Conservation (phyloP, 2,888 invertebrate species). For the Nomada hirtipes region DNA sequence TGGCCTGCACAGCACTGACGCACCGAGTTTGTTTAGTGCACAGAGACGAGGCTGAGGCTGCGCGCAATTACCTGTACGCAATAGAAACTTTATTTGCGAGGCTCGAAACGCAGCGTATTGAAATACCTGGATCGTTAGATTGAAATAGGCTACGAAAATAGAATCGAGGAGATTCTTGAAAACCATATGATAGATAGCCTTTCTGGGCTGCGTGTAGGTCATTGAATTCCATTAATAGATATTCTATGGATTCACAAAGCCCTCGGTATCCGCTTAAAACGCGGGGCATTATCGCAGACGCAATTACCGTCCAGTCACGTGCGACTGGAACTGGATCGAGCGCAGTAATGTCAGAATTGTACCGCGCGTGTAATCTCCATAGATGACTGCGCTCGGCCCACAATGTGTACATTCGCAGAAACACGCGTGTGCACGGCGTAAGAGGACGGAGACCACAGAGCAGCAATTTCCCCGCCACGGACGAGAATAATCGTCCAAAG, state of each 20-base stretch:
- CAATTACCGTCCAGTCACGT: conserved; percentile 37
- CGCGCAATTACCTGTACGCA: no score
- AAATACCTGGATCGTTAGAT: no score
- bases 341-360: conserved; percentile 49
- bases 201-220: no score
- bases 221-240: no score
- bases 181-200: no score
- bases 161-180: no score
- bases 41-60: no score
- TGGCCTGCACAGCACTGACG: neutral
- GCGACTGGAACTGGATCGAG: conserved; percentile 33
- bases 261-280: conserved; percentile 33
- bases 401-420: conserved; percentile 38
- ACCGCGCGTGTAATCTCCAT: conserved; percentile 45
- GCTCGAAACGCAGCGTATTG: no score
- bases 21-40: no score
- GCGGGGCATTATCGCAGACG: conserved; percentile 15
- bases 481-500: conserved; percentile 60
- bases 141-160: no score
- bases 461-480: conserved; percentile 48
- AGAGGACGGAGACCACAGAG: conserved; percentile 60
- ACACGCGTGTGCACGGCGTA: conserved; percentile 41
- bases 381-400: conserved; percentile 34
- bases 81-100: no score
- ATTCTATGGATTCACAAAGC: no score